Conservation (phyloP, 2,113 vertebrate species). For the Pavo muticus region DNA sequence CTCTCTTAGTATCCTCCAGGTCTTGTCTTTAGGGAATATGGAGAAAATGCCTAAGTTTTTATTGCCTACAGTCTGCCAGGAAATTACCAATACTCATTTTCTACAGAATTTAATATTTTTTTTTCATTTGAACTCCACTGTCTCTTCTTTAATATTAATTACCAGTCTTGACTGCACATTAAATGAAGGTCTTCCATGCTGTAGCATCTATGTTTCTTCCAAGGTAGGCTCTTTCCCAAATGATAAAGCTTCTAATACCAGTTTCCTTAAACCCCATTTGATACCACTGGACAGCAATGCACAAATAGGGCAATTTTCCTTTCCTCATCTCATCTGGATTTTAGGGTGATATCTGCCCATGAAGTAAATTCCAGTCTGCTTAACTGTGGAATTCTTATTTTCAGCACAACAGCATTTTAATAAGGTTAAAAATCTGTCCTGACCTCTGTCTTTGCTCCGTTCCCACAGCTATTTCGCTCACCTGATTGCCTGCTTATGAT, state of each 20-base stretch:
- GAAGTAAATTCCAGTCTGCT: not conserved
- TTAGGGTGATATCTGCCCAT: not conserved
- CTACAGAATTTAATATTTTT: no score
- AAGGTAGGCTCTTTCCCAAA: not conserved
- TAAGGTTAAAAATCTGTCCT: not conserved
- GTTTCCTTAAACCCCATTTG: not conserved
- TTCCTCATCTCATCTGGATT: not conserved
- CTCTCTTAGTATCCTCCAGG: rapidly evolving
- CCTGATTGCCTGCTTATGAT: not conserved
- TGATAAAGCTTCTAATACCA: not conserved
- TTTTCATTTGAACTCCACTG: not conserved
- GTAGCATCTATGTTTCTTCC: not conserved
- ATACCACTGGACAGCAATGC: not conserved
- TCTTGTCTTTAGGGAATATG: not conserved
- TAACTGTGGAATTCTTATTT: not conserved
- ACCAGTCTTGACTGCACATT: not conserved
- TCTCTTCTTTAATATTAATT: not conserved
- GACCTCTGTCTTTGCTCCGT: not conserved
- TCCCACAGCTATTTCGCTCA: not conserved
- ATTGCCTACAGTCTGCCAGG: not conserved
- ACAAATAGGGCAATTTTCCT: not conserved
- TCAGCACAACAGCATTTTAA: not conserved
- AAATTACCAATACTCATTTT: not conserved
- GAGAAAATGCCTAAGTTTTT: not conserved
- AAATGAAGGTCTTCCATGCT: not conserved